phyloP scores from a whole-genome alignment of 2,888 invertebrate genomes.

The Cremastobaeus sp. region DNA sequence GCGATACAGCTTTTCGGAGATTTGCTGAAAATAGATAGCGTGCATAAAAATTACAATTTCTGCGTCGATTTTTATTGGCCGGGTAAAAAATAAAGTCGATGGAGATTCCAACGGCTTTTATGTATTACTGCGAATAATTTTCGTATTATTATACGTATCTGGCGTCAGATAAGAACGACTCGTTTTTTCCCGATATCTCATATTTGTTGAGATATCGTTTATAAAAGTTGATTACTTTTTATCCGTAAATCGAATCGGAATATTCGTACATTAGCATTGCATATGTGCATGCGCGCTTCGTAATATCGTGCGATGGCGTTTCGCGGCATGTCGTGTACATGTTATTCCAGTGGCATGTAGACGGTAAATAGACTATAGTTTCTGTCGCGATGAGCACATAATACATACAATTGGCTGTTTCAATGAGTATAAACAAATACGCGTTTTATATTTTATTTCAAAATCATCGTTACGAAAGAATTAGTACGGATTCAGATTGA shows the following conservation, averaged over 20 bases:
- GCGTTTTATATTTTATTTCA: too few species aligned
- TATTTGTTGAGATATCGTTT: slow-evolving; percentile 38
- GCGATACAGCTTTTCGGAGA: too few species aligned
- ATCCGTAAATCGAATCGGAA: slow-evolving; percentile 46
- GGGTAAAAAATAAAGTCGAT: too few species aligned
- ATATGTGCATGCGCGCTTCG: slow-evolving; percentile 42
- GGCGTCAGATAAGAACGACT: slow-evolving; percentile 2
- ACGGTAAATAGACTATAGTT: slow-evolving; percentile 55
- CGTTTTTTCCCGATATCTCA: slow-evolving; percentile 15
- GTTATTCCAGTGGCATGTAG: slow-evolving; percentile 47
- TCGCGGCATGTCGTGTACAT: slow-evolving; percentile 38
- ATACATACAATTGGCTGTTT: slow-evolving; percentile 45
- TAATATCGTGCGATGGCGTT: slow-evolving; percentile 50
- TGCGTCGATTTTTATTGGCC: too few species aligned
- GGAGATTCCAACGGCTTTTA: neutral
- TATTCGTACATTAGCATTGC: slow-evolving; percentile 51
- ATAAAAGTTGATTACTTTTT: slow-evolving; percentile 50
- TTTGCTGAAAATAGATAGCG: too few species aligned
- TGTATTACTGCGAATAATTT: neutral
- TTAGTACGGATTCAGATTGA: too few species aligned
- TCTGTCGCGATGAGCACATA: slow-evolving; percentile 30
- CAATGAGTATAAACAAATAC: slow-evolving; percentile 52
- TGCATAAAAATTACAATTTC: too few species aligned
- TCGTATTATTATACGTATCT: slow-evolving; percentile 1
- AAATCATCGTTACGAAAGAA: too few species aligned